Evolutionary conservation across 2,113 vertebrate genomes (phyloP).

Genomic region (Dicrurus megarhynchus): DNA sequence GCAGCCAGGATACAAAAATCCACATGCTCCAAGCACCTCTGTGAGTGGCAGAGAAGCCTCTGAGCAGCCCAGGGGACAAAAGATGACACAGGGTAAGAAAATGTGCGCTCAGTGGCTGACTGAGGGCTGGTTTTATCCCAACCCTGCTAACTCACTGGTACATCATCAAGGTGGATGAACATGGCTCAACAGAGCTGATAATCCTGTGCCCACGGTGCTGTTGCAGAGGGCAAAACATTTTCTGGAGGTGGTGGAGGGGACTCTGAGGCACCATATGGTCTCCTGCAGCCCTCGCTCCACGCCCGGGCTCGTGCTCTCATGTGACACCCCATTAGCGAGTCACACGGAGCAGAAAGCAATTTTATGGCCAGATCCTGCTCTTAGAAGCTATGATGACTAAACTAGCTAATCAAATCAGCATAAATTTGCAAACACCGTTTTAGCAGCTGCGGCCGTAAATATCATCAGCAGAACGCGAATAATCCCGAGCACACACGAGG

Average conservation of each 20-base stretch:
- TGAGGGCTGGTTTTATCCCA: background rate
- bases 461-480: conserved; percentile 54
- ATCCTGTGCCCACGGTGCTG: background rate
- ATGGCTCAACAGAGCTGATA: background rate
- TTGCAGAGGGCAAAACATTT: conserved; percentile 24
- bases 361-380: conserved; percentile 63
- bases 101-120: rapidly evolving
- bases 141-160: background rate
- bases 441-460: conserved; percentile 76
- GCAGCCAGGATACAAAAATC: background rate
- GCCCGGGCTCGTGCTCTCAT: conserved; percentile 46
- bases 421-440: conserved; percentile 77
- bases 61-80: background rate
- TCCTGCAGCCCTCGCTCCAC: background rate
- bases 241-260: conserved; percentile 43
- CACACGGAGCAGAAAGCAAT: conserved; percentile 67
- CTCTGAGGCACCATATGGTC: conserved; percentile 59
- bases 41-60: background rate
- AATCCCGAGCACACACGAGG: conserved; percentile 43
- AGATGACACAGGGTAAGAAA: background rate
- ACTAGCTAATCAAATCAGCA: conserved; percentile 80
- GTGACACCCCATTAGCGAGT: conserved; percentile 68
- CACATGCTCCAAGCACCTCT: background rate
- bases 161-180: background rate
- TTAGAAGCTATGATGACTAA: conserved; percentile 70